A percentile compares a stretch with the other conserved stretches of the same genome.
These are phyloP conservation scores for Panagrolaimus sp. DNA, from an alignment of 1,140 invertebrate species.

Conservation along the genomic window DNA sequence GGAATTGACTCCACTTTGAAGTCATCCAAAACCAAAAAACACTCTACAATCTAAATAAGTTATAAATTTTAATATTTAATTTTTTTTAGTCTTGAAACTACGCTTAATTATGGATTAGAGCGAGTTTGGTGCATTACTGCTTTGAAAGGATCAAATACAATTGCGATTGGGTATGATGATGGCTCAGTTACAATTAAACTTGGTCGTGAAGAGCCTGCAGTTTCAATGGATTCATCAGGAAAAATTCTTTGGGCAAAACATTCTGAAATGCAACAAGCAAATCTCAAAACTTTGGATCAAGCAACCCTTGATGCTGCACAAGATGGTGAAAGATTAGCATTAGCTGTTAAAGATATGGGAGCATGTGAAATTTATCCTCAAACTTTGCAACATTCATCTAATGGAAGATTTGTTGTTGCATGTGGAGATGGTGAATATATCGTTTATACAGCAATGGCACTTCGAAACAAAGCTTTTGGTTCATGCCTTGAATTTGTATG, in stretches of 20 bases:
- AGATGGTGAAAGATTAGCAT: constrained; percentile 83
- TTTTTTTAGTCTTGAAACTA: constrained; percentile 74
- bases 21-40: constrained; percentile 1
- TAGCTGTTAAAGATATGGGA: constrained; percentile 96
- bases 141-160: constrained; percentile 88
- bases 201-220: constrained; percentile 93
- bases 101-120: constrained; percentile 94
- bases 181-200: constrained; percentile 95
- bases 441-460: constrained; percentile 96
- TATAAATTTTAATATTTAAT: neutral
- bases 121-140: constrained; percentile 95
- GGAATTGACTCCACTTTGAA: neutral
- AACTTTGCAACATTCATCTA: constrained; percentile 94
- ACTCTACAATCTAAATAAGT: neutral
- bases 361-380: constrained; percentile 99
- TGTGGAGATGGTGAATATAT: constrained; percentile 99
- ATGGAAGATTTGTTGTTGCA: constrained; percentile 89
- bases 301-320: constrained; percentile 45
- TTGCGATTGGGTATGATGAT: constrained; percentile 95
- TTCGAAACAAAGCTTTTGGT: constrained; percentile 96
- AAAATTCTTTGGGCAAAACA: constrained; percentile 99
- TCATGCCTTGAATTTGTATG: constrained; percentile 97
- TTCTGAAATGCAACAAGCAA: constrained; percentile 95
- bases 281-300: constrained; percentile 70
- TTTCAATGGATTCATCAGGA: constrained; percentile 94